Evolutionary conservation across 2,888 invertebrate genomes (phyloP).

Genomic region (Lycocerus yunnanus): DNA sequence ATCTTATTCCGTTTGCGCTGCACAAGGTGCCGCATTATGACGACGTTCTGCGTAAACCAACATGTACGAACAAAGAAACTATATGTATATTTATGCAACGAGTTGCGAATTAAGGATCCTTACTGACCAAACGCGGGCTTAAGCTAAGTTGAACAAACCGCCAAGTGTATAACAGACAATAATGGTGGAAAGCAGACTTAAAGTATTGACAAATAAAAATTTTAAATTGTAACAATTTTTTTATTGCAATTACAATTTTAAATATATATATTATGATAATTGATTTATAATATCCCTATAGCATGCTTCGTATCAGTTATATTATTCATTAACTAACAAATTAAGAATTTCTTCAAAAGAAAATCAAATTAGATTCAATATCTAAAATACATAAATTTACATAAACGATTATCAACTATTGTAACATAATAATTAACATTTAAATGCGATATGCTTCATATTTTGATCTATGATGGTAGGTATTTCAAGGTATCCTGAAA

Average conservation of each 20-base stretch:
- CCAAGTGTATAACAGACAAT: too few species aligned
- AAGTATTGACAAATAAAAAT: background rate
- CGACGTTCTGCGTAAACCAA: too few species aligned
- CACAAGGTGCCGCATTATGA: too few species aligned
- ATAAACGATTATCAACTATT: background rate
- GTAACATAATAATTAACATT: background rate
- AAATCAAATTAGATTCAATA: background rate
- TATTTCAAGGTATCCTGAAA: background rate
- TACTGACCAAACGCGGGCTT: too few species aligned
- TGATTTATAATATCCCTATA: background rate
- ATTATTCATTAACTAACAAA: background rate
- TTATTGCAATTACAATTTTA: background rate
- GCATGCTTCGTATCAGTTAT: background rate
- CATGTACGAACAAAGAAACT: too few species aligned
- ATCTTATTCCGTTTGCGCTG: too few species aligned
- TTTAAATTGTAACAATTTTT: background rate
- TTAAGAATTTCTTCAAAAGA: background rate
- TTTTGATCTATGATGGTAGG: background rate
- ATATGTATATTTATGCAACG: too few species aligned
- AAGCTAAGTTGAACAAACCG: too few species aligned
- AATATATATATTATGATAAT: background rate
- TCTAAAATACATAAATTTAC: background rate
- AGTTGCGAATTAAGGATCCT: too few species aligned
- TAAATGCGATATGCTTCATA: background rate
- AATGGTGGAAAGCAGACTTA: background rate